Percentiles rank a stretch among this genome's conserved stretches.
phyloP scores from a whole-genome alignment of 1,140 invertebrate genomes.

The Cherax quadricarinatus region DNA sequence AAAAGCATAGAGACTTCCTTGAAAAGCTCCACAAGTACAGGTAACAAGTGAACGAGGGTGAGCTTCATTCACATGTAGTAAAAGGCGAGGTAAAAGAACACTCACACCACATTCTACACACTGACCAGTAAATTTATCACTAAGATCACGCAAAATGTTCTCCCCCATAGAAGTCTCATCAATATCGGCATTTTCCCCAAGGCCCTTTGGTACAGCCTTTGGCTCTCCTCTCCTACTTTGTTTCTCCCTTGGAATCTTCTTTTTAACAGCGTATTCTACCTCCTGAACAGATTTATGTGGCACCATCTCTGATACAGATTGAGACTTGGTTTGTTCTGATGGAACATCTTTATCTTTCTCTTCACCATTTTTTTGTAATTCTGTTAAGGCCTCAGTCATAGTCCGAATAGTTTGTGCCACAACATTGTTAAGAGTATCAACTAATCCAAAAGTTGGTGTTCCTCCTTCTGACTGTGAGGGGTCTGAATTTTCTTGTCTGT shows the following conservation, averaged over 20 bases:
- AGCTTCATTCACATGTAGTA: slow-evolving; percentile 55
- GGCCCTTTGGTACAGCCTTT: slow-evolving; percentile 59
- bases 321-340: not conserved
- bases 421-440: slow-evolving; percentile 64
- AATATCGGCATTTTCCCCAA: slow-evolving; percentile 72
- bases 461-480: slow-evolving; percentile 19
- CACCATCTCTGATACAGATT: not conserved
- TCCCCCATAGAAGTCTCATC: slow-evolving; percentile 67
- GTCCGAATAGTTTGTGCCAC: slow-evolving; percentile 56
- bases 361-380: slow-evolving; percentile 36
- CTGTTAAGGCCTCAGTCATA: slow-evolving; percentile 61
- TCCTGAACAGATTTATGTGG: not conserved
- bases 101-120: slow-evolving; percentile 71
- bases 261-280: not conserved
- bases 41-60: slow-evolving; percentile 58
- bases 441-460: slow-evolving; percentile 63
- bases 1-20: slow-evolving; percentile 62
- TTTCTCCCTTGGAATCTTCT: slow-evolving; percentile 23
- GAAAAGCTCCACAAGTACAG: slow-evolving; percentile 70
- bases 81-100: slow-evolving; percentile 63
- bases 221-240: slow-evolving; percentile 34
- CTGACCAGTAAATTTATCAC: slow-evolving; percentile 70
- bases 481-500: slow-evolving; percentile 33
- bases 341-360: slow-evolving; percentile 27
- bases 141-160: slow-evolving; percentile 71